These are phyloP conservation scores for Holotrichia oblita DNA, from an alignment of 1,140 invertebrate genomes.

Conservation along the genomic window DNA sequence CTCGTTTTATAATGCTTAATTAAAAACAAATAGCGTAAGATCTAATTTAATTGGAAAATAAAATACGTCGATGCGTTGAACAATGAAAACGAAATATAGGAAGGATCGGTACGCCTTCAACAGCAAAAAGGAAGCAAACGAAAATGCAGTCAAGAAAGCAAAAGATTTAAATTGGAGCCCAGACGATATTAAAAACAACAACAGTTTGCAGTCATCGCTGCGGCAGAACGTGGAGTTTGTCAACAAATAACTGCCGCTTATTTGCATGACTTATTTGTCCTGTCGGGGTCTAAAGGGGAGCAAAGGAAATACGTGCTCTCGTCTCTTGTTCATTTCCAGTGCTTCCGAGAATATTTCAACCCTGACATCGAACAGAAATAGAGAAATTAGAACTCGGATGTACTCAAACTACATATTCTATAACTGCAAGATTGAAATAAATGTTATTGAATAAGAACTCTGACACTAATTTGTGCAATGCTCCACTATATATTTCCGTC, in stretches of 20 bases:
- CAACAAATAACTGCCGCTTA: slow-evolving; percentile 36
- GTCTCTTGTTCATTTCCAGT: slow-evolving; percentile 3
- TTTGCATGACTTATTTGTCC: slow-evolving; percentile 35
- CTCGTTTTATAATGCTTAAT: neutral
- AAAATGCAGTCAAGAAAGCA: slow-evolving; percentile 20
- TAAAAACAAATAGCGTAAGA: neutral
- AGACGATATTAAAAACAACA: slow-evolving; percentile 37
- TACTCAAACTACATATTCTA: no score
- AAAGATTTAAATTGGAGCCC: slow-evolving; percentile 36
- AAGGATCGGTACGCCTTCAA: neutral
- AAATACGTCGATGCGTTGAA: neutral
- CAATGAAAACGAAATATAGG: neutral
- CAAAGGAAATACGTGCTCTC: slow-evolving; percentile 14
- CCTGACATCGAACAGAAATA: neutral
- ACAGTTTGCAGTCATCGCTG: slow-evolving; percentile 34
- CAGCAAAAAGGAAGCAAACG: neutral
- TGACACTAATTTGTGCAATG: no score
- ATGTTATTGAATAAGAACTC: no score
- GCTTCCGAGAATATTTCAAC: neutral
- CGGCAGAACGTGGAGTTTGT: slow-evolving; percentile 31
- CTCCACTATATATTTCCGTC: no score
- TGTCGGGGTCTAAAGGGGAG: neutral
- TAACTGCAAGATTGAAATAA: no score
- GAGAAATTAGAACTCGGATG: neutral
- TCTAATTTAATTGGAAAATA: neutral